Base-by-base conservation (phyloP, 2,888 invertebrate species). In the Toxonevra muliebris region DNA sequence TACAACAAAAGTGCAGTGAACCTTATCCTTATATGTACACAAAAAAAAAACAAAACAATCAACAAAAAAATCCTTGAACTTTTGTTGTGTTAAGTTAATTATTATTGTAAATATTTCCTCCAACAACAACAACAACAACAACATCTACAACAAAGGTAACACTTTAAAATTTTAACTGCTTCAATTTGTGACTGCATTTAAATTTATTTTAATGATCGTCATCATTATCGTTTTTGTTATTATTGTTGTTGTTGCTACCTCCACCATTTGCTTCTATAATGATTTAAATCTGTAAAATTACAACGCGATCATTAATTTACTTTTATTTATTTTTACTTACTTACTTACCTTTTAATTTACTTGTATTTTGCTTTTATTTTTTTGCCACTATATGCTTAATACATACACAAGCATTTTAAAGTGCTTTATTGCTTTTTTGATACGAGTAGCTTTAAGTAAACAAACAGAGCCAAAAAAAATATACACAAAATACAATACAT, bases 181-280 rank as follows among this genome's bases (percentile, higher is more conserved):
- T 78, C 74, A 78, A 77, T 76, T 78, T 78, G 75, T 75, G 72
- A 30, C 7, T 72, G 75, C 75, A 73, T 77, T 77, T 77, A 30
- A 19, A 15, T n/a, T 57, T 20, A 30, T 57, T 57, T 30, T 30
- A 30, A 30, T 30, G 3, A 30, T 30, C 52, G 61, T 61, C 52
- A 52, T 53, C 43, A 53, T 19, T 54, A 12, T 17, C 30, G n/a
- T 13, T 57, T 15, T 42, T 15, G 20, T 61, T 53, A 5, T 42
- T 60, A 1, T 59, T 59, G 11, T 59, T 57, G 41, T n/a, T 13
- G 40, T 12, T 41, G 4, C 8, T 58, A 17, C 42, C 41, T 43
- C 30, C 30, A 7, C 30, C 30, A 30, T 30, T n/a, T 30, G 30
- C 7, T 30, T 2, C 30, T 30, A 30, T 30, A 30, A 30, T 30